These are phyloP conservation scores for Silurus lanzhouensis DNA, from an alignment of 2,797 vertebrate genomes.

Conservation along the genomic window DNA sequence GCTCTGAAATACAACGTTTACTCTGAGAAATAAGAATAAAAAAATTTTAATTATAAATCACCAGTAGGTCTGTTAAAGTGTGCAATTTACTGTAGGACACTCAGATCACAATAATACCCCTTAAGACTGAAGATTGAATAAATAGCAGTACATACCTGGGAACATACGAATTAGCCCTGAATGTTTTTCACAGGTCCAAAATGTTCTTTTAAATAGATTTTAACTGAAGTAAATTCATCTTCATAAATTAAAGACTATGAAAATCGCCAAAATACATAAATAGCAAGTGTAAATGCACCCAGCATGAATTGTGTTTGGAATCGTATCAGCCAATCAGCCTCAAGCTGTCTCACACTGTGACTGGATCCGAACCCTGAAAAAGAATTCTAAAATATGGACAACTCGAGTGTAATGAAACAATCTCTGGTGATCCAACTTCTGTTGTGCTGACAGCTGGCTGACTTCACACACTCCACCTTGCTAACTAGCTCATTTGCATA, in stretches of 20 bases:
- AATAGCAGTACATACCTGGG: background rate
- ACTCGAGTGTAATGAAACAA: background rate
- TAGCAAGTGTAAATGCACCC: background rate
- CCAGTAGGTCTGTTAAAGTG: background rate
- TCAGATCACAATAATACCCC: background rate
- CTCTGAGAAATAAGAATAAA: background rate
- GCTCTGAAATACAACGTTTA: too few species aligned
- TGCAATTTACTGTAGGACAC: background rate
- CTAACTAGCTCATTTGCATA: background rate
- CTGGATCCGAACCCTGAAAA: background rate
- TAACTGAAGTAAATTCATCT: background rate
- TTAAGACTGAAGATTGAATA: background rate
- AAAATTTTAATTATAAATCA: background rate
- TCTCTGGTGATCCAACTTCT: conserved; percentile 1
- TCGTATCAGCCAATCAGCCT: background rate
- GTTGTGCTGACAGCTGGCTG: conserved; percentile 8
- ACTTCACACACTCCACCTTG: background rate
- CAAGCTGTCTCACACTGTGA: background rate
- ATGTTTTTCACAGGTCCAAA: background rate
- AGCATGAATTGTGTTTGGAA: background rate
- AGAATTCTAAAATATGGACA: background rate
- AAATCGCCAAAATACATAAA: background rate
- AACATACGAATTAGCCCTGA: background rate
- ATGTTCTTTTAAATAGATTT: background rate
- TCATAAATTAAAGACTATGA: background rate